Evolutionary conservation across 2,797 vertebrate genomes (phyloP), one percentile per base, ranked within the genome.

Genomic region (Sebastiscus albofasciatus): DNA sequence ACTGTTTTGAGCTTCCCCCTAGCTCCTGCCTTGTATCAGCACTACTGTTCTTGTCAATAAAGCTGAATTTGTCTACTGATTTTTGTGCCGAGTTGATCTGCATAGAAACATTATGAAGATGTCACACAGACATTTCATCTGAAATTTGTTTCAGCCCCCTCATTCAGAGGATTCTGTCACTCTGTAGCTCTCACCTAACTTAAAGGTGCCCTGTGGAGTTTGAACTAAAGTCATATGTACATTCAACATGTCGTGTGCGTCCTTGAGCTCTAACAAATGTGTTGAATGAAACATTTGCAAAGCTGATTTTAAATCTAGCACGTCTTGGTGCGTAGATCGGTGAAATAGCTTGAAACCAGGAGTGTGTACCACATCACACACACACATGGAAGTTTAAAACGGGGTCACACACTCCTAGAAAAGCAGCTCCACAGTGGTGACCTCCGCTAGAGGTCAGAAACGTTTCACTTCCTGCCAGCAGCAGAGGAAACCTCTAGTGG

Each of bases 1-100:
- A 94, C 93, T 90, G 90, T 91, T 91, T 86, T 87, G 91, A 95
- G 93, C 91, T 93, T 91, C 81, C 82, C 86, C 79, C 79, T 75
- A 89, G 92, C 92, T 93, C 93, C 84, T 89, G 92, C 92, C 93
- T 95, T 95, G 93, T 94, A 90, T 87, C 86, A 90, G 80, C 91
- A 92, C 88, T 85, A 90, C 86, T 92, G 87, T 92, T 82, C 93
- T 91, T 92, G 87, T 92, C 88, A 96, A 95, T 96, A 96, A 96
- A 96, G 85, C 84, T 88, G 68, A 92, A 79, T 94, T 93, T 92
- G 92, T 93, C 86, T 90, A 92, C 82, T 83, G 84, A 77, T 27
- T 54, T 69, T 33, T 36, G 11, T 55, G 10, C 12, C 8, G 5
- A 22, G 1, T 31, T 62, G 31, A 10, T 83, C 67, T 82, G 16